Evolutionary conservation across 1,140 invertebrate species (phyloP), one percentile per base, ranked within the genome.

Genomic region (Heliconius himera): DNA sequence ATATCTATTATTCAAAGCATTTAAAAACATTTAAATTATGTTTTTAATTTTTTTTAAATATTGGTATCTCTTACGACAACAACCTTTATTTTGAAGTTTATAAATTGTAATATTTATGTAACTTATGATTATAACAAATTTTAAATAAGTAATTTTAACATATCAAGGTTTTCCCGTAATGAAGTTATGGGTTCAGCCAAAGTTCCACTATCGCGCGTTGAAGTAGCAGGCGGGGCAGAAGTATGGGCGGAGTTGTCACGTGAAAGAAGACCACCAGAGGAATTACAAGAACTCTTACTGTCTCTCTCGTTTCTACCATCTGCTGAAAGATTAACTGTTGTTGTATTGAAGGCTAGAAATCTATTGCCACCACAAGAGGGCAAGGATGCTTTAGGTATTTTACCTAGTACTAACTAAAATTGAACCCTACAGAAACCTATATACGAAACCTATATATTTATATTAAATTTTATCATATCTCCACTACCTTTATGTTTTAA

Each of bases 301-400:
- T 98, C 97, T 6, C 93, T 98, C 6, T 98, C 97, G 77, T 98
- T 98, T 89, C 94, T 98, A 66, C 98, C 98, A 3, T 98, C 97
- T 74, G 98, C 98, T 22, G 97, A 98, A 90, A 95, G 98, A 74
- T 94, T 98, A 1, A 98, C 97, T 0, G 96, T 98, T 2, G 97
- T 97, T 3, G 95, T 98, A 3, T 95, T 98, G 84, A 98, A 98
- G 92, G 98, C 98, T 0, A 95, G 97, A 81, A 98, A 98, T 93
- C 94, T 98, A 54, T 96, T 97, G 85, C 95, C 96, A n/a, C 95
- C 95, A 0, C 95, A 96, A 82, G 96, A 96, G 83, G 91, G 92
- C 22, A 96, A 96, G 83, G 96, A 96, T 76, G 95, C 93, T 79
- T 91, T 96, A 86, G 96, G 96, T 18, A 49, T 49, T 41, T 5